Evolutionary conservation across 2,113 vertebrate genomes (phyloP).

Genomic region (Dolichallabes microphthalmus): DNA sequence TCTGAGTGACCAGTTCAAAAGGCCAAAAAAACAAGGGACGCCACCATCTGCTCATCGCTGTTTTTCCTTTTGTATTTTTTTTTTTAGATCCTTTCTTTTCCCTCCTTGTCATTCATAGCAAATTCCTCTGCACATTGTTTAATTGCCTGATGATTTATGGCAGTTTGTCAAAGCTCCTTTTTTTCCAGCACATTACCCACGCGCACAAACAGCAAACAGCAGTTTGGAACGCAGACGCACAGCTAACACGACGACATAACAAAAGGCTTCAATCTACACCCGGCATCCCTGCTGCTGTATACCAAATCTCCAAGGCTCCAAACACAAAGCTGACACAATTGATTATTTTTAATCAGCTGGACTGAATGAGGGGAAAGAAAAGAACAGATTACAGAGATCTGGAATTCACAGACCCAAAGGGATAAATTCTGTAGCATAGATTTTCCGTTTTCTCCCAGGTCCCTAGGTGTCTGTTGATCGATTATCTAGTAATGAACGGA

Average conservation of each 20-base stretch:
- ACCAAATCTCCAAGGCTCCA: neutral
- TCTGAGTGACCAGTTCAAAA: slow-evolving; percentile 34
- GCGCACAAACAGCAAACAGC: slow-evolving; percentile 36
- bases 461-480: neutral
- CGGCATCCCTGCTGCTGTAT: slow-evolving; percentile 14
- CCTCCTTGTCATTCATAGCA: neutral
- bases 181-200: slow-evolving; percentile 50
- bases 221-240: slow-evolving; percentile 30
- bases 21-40: slow-evolving; percentile 17
- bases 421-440: neutral
- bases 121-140: slow-evolving; percentile 40
- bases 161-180: slow-evolving; percentile 37
- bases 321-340: slow-evolving; percentile 7
- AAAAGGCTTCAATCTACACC: slow-evolving; percentile 29
- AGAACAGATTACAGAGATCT: neutral
- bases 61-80: neutral
- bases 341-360: slow-evolving; percentile 14
- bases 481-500: neutral
- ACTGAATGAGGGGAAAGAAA: neutral
- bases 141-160: slow-evolving; percentile 49
- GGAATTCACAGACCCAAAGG: neutral
- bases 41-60: slow-evolving; percentile 40
- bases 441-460: neutral
- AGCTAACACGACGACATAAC: slow-evolving; percentile 19
- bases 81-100: slow-evolving; percentile 20